Evolutionary conservation across 2,888 invertebrate genomes (phyloP), one percentile per base, ranked within the genome.

Genomic region (Macrophya alboannulata): DNA sequence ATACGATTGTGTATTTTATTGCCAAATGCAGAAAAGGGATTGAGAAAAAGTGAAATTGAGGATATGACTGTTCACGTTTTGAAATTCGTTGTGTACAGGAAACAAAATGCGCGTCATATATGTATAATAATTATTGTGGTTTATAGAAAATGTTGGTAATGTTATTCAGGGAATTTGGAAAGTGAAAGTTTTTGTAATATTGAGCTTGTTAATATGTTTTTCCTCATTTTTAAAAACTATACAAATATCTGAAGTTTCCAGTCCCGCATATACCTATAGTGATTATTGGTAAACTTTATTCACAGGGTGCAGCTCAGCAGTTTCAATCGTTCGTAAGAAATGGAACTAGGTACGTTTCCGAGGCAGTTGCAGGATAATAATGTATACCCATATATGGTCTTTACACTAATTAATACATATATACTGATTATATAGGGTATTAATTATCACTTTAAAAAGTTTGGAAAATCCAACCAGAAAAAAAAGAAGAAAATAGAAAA

Each of bases 261-360:
- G 12, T 48, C 48, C 48, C 10, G 9, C 12, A 9, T 8, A 12
- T 71, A 31, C 15, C 12, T 21, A 10, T 21, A 12, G 1, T 43
- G n/a, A 43, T 43, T 31, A 25, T 84, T 74, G 62, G 4, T 37
- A 5, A 55, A 2, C 4, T 51, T 55, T 65, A 43, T 86, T 86
- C 86, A 86, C 95, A 97, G 97, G 97, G 97, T 89, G 97, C 97
- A 88, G 96, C 97, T 37, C 95, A 96, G 90, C 96, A 96, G 37
- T 95, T 97, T 88, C 96, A 96, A 92, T 95, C 94, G 86, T 95
- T 96, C 87, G 95, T 96, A 86, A 94, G 89, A 86, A 93, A 93
- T 83, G 90, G 92, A 76, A 93, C 93, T 12, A 90, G 90, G 89
- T 89, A 89, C 86, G 89, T 91, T 65, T 87, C 88, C 79, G 90